A percentile compares a stretch with the other conserved stretches of the same genome.
Conservation (phyloP, 2,797 vertebrate genomes). For the Oreochromis mossambicus region DNA sequence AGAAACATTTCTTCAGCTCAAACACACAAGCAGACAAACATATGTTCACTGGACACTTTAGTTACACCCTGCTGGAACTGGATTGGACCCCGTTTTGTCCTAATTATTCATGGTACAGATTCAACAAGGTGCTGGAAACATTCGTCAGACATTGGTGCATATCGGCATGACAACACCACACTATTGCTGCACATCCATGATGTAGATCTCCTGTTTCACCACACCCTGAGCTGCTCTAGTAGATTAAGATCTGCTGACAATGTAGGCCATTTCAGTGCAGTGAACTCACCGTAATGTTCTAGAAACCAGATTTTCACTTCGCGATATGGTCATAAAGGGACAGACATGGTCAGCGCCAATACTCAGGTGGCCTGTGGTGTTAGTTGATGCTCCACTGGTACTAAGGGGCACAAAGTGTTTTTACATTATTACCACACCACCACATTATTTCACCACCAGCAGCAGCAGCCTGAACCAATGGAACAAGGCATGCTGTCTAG, state of each 20-base stretch:
- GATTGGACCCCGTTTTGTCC: fast-evolving
- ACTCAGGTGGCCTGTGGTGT: neutral
- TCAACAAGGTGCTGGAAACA: neutral
- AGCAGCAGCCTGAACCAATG: neutral
- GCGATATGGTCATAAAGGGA: neutral
- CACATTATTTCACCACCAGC: neutral
- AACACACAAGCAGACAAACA: neutral
- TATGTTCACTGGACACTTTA: fast-evolving
- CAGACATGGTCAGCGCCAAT: neutral
- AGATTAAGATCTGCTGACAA: neutral
- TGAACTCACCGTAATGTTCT: neutral
- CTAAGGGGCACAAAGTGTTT: neutral
- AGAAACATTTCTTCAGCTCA: neutral
- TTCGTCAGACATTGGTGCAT: neutral
- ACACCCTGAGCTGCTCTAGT: fast-evolving
- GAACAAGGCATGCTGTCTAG: neutral
- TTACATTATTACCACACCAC: neutral
- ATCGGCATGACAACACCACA: neutral
- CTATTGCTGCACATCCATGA: neutral
- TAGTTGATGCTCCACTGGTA: neutral
- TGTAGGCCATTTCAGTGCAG: neutral
- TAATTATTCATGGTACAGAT: neutral
- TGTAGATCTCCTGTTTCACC: neutral
- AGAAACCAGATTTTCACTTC: neutral
- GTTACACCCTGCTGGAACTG: neutral